phyloP scores from a whole-genome alignment of 2,113 vertebrate species.

The Atrichornis clamosus region DNA sequence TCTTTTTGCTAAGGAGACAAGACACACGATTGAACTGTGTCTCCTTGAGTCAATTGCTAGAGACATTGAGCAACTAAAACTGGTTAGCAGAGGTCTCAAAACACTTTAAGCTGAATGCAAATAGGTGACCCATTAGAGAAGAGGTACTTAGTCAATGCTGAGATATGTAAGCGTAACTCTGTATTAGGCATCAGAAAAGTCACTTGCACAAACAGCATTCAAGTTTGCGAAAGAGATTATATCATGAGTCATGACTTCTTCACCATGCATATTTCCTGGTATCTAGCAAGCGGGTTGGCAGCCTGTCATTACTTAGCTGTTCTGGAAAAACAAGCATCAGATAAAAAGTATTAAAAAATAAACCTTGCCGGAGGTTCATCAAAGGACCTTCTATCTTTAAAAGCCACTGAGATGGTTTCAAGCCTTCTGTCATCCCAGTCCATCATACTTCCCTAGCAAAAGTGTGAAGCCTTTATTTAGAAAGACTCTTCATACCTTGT shows the following conservation, averaged over 20 bases:
- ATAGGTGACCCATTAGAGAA: background rate
- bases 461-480: background rate
- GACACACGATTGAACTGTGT: background rate
- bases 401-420: background rate
- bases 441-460: background rate
- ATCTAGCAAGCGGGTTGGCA: background rate
- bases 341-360: constrained; percentile 38
- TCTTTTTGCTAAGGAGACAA: background rate
- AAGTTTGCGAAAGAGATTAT: constrained; percentile 33
- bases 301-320: background rate
- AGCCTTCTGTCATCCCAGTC: background rate
- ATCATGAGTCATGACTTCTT: constrained; percentile 32
- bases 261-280: constrained; percentile 27
- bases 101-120: background rate
- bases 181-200: constrained; percentile 1
- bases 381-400: background rate
- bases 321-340: constrained; percentile 4
- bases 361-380: background rate
- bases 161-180: background rate
- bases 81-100: background rate
- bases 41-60: background rate
- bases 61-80: background rate
- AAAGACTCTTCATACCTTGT: background rate
- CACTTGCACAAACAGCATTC: constrained; percentile 14
- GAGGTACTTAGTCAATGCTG: constrained; percentile 7